These are phyloP conservation scores for Ictidomys tridecemlineatus DNA, from an alignment of 2,113 vertebrate species.

Conservation along the genomic window DNA sequence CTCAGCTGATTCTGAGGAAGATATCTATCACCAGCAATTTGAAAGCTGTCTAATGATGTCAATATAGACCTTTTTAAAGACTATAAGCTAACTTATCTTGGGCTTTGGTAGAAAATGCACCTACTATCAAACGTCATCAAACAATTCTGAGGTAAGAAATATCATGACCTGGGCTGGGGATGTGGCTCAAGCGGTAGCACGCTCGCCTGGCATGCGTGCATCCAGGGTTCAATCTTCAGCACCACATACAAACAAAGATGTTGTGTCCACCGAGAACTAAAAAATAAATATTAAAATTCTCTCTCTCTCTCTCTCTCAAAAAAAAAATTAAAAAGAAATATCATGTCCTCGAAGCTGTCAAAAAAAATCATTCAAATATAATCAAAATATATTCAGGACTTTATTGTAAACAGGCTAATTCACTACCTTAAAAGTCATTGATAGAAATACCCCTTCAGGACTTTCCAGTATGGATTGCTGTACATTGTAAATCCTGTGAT, in stretches of 20 bases:
- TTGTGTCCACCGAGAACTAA: no score
- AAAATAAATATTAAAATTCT: no score
- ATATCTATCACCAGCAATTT: background rate
- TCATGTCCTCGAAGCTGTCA: background rate
- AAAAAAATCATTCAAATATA: slow-evolving; percentile 15
- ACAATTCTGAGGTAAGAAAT: background rate
- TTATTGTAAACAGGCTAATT: background rate
- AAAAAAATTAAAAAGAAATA: no score
- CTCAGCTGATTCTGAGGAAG: background rate
- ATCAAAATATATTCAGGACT: background rate
- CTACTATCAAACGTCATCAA: background rate
- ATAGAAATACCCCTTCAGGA: background rate
- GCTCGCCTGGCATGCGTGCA: no score
- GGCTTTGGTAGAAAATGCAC: background rate
- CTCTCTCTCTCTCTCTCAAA: no score
- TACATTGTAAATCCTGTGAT: background rate
- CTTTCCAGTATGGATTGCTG: background rate
- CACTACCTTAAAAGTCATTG: background rate
- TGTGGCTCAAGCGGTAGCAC: no score
- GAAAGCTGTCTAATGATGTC: background rate
- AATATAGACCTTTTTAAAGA: background rate
- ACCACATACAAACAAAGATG: no score
- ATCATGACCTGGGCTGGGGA: background rate
- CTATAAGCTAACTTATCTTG: background rate
- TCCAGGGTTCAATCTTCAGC: no score